Evolutionary conservation across 2,888 invertebrate species (phyloP).

Genomic region (Drymonia ruficornis): DNA sequence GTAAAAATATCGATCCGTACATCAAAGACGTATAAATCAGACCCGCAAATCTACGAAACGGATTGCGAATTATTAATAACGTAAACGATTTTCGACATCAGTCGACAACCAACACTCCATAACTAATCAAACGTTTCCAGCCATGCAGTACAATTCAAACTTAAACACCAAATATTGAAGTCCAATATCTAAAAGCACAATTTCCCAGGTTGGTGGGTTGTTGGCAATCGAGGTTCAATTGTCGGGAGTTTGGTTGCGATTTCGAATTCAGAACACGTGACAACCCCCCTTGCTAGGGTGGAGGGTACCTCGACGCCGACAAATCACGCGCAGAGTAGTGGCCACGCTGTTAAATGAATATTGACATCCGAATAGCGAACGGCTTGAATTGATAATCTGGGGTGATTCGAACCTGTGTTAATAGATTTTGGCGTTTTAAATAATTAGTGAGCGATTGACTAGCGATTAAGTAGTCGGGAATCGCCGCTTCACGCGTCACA

Average conservation of each 20-base stretch:
- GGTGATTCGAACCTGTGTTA: constrained; percentile 13
- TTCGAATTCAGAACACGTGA: constrained; percentile 64
- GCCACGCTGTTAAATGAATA: constrained; percentile 72
- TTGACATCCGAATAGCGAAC: constrained; percentile 78
- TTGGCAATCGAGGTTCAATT: not conserved
- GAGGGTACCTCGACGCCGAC: constrained; percentile 48
- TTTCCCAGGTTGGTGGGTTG: not conserved
- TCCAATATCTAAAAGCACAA: not conserved
- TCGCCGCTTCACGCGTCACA: too few relatives aligned
- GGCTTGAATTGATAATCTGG: constrained; percentile 77
- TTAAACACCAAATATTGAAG: not conserved
- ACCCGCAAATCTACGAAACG: constrained; percentile 43
- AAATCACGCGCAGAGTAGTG: constrained; percentile 68
- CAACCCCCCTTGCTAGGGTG: constrained; percentile 36
- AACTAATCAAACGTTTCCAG: not conserved
- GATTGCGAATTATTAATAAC: constrained; percentile 66
- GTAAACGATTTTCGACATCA: constrained; percentile 63
- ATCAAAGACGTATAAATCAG: constrained; percentile 37
- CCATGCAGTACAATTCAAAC: not conserved
- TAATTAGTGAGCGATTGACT: too few relatives aligned
- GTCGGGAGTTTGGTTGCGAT: constrained; percentile 44
- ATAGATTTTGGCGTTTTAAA: constrained; percentile 24
- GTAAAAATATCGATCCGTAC: constrained; percentile 6
- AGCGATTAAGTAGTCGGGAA: too few relatives aligned
- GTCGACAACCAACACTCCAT: constrained; percentile 20